Conservation (phyloP, 2,888 invertebrate genomes). For the Abscondita cerata region DNA sequence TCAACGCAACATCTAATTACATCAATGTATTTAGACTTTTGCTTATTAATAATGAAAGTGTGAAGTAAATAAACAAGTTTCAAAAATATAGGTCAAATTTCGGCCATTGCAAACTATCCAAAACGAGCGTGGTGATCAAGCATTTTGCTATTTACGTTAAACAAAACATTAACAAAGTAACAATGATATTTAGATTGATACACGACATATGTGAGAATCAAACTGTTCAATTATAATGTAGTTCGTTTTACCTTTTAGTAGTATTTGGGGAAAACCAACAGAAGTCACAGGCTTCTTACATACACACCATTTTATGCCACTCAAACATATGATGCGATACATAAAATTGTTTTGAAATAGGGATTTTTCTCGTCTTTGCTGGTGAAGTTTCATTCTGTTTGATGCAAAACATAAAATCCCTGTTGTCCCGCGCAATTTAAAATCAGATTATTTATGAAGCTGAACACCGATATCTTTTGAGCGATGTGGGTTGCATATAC, state of each 20-base stretch:
- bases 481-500: conserved; percentile 1
- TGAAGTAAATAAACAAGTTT: conserved; percentile 42
- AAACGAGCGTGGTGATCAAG: conserved; percentile 55
- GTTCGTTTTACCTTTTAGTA: conserved; percentile 50
- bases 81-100: conserved; percentile 60
- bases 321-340: conserved; percentile 58
- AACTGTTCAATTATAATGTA: conserved; percentile 27
- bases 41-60: neutral
- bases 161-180: conserved; percentile 22
- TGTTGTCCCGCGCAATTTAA: conserved; percentile 17
- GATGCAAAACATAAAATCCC: conserved; percentile 21
- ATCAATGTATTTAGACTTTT: too few species aligned
- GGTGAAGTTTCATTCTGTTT: conserved; percentile 1
- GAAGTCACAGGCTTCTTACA: conserved; percentile 38
- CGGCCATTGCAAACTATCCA: conserved; percentile 58
- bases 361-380: conserved; percentile 34
- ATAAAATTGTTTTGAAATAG: conserved; percentile 42
- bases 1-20: too few species aligned
- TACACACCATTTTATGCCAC: conserved; percentile 59
- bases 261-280: conserved; percentile 49
- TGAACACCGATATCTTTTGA: neutral
- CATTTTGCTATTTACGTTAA: conserved; percentile 45
- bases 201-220: conserved; percentile 22
- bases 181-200: conserved; percentile 15
- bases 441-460: neutral